Conservation (phyloP, 2,797 vertebrate species). For the Pseudopleuronectes americanus region DNA sequence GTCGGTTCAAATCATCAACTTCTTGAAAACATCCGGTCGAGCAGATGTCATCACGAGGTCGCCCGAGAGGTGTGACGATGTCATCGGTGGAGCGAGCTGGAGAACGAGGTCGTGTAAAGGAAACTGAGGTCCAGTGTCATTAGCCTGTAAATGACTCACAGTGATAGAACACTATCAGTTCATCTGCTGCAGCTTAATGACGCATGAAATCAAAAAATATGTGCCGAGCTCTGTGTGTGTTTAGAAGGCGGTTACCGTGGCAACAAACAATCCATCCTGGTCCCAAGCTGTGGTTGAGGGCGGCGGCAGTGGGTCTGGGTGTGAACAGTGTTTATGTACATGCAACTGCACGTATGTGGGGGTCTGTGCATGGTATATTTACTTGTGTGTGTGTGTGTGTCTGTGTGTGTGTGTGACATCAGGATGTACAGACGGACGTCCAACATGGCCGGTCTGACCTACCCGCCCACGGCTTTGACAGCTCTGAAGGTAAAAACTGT, state of each 20-base stretch:
- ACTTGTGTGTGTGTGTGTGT: constrained; percentile 32
- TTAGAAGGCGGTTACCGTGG: constrained; percentile 53
- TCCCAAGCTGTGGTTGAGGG: constrained; percentile 56
- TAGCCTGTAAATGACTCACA: constrained; percentile 41
- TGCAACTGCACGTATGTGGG: constrained; percentile 22
- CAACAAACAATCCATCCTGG: constrained; percentile 51
- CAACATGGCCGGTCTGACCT: constrained; percentile 94
- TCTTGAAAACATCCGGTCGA: constrained; percentile 32
- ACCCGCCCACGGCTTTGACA: constrained; percentile 90
- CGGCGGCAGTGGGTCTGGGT: constrained; percentile 38
- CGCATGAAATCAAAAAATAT: constrained; percentile 66
- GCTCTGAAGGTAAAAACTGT: constrained; percentile 89
- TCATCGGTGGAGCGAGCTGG: constrained; percentile 26
- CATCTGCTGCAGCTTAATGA: constrained; percentile 65
- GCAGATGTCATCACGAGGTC: constrained; percentile 50
- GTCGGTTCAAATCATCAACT: neutral
- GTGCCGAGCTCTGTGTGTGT: constrained; percentile 35
- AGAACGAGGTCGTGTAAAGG: constrained; percentile 18
- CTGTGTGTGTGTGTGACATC: constrained; percentile 44
- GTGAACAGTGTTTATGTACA: constrained; percentile 28
- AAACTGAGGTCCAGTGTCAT: constrained; percentile 44
- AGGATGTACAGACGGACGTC: constrained; percentile 98
- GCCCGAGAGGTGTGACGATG: constrained; percentile 32
- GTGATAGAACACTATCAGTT: constrained; percentile 48
- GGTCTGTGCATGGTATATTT: constrained; percentile 33